Evolutionary conservation across 2,797 vertebrate genomes (phyloP).

Genomic region (Limosa lapponica): DNA sequence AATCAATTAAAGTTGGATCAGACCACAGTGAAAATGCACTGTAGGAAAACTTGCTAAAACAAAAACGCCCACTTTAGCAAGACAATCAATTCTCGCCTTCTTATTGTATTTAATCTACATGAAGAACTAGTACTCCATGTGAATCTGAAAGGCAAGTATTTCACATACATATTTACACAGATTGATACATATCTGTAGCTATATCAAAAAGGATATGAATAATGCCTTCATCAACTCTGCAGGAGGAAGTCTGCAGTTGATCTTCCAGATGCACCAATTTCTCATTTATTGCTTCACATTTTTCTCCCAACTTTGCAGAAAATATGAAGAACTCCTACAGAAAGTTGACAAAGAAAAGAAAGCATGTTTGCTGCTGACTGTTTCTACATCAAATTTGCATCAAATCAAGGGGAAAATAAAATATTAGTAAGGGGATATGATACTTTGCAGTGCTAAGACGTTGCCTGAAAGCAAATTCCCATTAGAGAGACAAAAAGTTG

Average conservation of each 20-base stretch:
- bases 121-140: not conserved
- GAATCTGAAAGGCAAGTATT: not conserved
- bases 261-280: conserved; percentile 87
- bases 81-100: not conserved
- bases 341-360: conserved; percentile 36
- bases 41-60: not conserved
- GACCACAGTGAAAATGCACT: not conserved
- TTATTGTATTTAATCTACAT: not conserved
- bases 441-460: not conserved
- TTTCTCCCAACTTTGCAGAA: conserved; percentile 82
- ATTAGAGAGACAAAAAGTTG: not conserved
- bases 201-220: conserved; percentile 88
- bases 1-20: not conserved
- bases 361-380: not conserved
- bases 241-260: conserved; percentile 82
- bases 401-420: conserved; percentile 17
- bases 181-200: not conserved
- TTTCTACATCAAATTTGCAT: not conserved
- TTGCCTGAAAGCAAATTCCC: conserved; percentile 1
- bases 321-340: conserved; percentile 70
- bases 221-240: conserved; percentile 82
- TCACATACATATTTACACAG: not conserved
- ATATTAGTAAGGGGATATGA: not conserved
- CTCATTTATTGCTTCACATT: conserved; percentile 86
- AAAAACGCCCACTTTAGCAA: not conserved